Conservation (phyloP, 2,797 vertebrate genomes). For the Tolypeutes matacus region DNA sequence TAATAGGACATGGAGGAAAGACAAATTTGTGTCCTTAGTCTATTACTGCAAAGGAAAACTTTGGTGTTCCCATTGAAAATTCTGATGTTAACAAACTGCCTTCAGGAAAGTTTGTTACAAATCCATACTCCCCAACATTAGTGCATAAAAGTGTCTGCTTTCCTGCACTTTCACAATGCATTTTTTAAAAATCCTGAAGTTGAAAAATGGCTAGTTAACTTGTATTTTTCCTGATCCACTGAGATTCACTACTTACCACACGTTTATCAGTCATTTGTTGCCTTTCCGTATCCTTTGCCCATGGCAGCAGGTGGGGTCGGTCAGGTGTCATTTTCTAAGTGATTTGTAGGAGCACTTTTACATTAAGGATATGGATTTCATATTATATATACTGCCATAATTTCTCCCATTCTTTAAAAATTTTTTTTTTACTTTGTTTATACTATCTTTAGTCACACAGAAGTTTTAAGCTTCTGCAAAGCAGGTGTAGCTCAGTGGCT, state of each 20-base stretch:
- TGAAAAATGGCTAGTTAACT: not conserved
- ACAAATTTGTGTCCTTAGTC: not conserved
- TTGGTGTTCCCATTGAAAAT: not conserved
- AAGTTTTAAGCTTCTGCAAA: not conserved
- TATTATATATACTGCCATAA: not conserved
- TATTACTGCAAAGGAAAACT: not conserved
- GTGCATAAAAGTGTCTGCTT: not conserved
- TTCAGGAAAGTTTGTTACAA: not conserved
- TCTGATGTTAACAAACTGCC: not conserved
- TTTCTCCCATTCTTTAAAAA: not conserved
- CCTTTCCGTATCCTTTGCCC: not conserved
- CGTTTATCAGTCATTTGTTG: not conserved
- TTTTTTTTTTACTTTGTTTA: not conserved
- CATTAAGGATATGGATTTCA: not conserved
- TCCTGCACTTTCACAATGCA: not conserved
- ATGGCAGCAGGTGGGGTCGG: not conserved
- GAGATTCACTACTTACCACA: not conserved
- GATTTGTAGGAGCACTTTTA: not conserved
- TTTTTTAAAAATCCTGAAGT: not conserved
- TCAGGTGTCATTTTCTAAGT: not conserved
- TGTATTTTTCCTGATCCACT: not conserved
- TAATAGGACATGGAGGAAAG: not conserved
- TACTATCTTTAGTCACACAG: not conserved
- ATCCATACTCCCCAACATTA: too few species aligned
- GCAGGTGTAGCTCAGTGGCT: too few species aligned